Conservation (phyloP, 2,888 invertebrate genomes). For the Sarcophaga caerulescens region DNA sequence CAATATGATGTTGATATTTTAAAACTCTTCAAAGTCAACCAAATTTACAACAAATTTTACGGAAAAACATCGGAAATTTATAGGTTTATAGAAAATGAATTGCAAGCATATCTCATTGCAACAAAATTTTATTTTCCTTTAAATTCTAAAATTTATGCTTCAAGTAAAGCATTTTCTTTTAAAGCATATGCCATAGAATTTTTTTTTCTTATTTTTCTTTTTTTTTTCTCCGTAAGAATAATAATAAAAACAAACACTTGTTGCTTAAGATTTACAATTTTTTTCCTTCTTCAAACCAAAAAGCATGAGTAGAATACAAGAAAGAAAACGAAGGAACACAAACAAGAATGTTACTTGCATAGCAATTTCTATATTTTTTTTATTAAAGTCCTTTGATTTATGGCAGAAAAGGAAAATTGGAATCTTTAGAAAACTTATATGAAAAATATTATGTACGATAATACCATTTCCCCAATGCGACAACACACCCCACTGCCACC, state of each 20-base stretch:
- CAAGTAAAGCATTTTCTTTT: no score
- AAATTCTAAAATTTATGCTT: no score
- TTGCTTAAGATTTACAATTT: conserved; percentile 41
- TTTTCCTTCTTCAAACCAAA: background rate
- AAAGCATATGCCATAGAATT: background rate
- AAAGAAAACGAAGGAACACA: background rate
- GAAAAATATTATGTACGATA: no score
- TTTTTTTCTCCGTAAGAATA: background rate
- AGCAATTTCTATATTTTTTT: conserved; percentile 29
- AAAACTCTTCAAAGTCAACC: no score
- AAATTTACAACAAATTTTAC: no score
- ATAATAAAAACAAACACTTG: conserved; percentile 37
- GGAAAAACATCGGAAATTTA: no score
- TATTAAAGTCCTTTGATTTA: conserved; percentile 59
- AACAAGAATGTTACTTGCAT: conserved; percentile 16
- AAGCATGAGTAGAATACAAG: background rate
- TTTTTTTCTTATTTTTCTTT: background rate
- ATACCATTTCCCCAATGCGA: no score
- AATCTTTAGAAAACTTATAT: background rate
- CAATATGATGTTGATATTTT: no score
- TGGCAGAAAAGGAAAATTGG: background rate
- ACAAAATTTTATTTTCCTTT: no score
- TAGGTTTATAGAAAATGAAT: no score
- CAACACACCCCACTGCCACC: no score
- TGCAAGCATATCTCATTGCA: no score